Base-by-base conservation (phyloP, 2,113 vertebrate species). In the Phodopus roborovskii region DNA sequence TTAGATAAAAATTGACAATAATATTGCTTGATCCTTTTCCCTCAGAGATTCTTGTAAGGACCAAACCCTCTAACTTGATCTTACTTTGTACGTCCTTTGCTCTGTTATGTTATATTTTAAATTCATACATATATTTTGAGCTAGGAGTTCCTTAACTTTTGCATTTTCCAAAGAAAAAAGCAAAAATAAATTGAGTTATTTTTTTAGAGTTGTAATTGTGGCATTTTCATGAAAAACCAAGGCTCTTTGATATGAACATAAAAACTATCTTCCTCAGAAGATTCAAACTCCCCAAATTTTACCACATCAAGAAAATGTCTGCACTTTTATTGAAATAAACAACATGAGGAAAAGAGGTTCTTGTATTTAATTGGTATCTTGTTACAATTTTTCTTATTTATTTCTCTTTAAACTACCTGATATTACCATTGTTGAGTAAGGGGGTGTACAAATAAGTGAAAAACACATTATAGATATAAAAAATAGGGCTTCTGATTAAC, bases 111-210 rank as follows among this genome's bases (percentile, higher is more conserved):
- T 87, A 78, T 68, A 50, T 90, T 92, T 96, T 88, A 96, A 85
- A 68, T 93, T 36, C 42, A 90, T 82, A 70, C 85, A 95, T 95
- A 86, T 85, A 70, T 96, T 95, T 96, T 94, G 81, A 94, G 48
- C 22, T 86, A 92, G 74, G 19, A 74, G n/a, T 93, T 94, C 94
- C 58, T 97, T 84, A 95, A 88, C 71, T 93, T 81, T 78, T 58
- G 17, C 79, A 88, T 93, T 94, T 96, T 92, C 86, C 60, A 86
- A 97, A 97, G 84, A 33, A 92, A 92, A 92, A 95, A 88, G 36
- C 39, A 86, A 93, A 97, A 95, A 50, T 93, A 91, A 75, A 77
- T 74, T 81, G 53, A 92, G 28, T 12, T 86, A 60, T 39, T 56
- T n/a, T 78, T 90, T 95, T 84, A 39, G 90, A 92, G 62, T 48